Evolutionary conservation across 2,888 invertebrate genomes (phyloP), one percentile per base, ranked within the genome.

Genomic region (Lacanobia wlatinum): DNA sequence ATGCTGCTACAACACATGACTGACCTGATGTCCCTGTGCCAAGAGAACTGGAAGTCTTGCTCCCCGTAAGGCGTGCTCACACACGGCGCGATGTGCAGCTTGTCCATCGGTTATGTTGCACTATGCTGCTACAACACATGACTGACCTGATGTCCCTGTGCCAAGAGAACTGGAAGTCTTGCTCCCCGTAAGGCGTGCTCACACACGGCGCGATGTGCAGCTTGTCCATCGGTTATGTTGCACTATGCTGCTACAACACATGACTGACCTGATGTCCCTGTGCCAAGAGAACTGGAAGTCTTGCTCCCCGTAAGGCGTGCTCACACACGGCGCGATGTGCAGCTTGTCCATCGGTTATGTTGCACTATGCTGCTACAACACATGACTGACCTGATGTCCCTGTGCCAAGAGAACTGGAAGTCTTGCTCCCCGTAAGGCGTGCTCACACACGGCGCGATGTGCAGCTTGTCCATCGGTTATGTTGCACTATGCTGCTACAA

Each of bases 11-110:
- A 66, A 14, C 10, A 12, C 16, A 1, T 21, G 14, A 50, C 86
- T 83, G 18, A 96, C 96, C 87, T 93, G 77, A 99, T 96, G 89
- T 99, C 99, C 93, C 98, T 98, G 86, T 98, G 98, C 98, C 98
- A 98, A 0, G 98, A 97, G 62, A 98, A 89, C 1, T 96, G 90
- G 90, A 98, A 98, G 63, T 96, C 93, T 90, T 98, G 98, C 85
- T 98, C 98, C 0, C 96, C 96, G 12, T 88, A 94, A 0, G 76
- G 43, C 0, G 70, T 16, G 6, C 64, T 67, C 2, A 66, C 61
- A 77, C 95, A 95, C 0, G 78, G 63, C 2, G 63, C n/a, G n/a
- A n/a, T n/a, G n/a, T n/a, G n/a, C 43, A 18, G 18, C 48, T 48
- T 48, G 53, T 14, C 53, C 21, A 53, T 23, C 23, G 7, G 14